phyloP scores from a whole-genome alignment of 2,113 vertebrate species.

The Tragelaphus buxtoni region DNA sequence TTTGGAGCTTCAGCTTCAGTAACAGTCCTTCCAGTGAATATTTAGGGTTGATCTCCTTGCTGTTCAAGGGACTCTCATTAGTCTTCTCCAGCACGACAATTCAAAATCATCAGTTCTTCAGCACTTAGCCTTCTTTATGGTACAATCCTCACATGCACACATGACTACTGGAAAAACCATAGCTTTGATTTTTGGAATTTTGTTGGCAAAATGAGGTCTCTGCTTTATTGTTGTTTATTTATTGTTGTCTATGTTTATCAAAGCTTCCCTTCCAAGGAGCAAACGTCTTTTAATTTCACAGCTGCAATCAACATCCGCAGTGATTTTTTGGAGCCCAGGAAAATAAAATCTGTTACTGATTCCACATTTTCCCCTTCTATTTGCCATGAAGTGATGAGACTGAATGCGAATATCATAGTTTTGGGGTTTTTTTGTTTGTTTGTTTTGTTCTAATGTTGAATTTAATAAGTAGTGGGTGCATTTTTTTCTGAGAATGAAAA shows the following conservation, averaged over 20 bases:
- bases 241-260: not conserved
- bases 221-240: not conserved
- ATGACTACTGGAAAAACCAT: not conserved
- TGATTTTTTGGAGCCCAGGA: not conserved
- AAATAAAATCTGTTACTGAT: not conserved
- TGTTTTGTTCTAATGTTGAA: not conserved
- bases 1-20: not conserved
- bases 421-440: not conserved
- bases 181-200: not conserved
- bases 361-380: not conserved
- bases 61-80: not conserved
- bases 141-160: not conserved
- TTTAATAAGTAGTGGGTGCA: not conserved
- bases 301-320: not conserved
- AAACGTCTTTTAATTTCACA: not conserved
- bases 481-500: not conserved
- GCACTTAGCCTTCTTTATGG: not conserved
- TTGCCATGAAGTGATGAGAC: not conserved
- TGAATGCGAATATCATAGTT: accelerated
- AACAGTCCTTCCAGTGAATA: not conserved
- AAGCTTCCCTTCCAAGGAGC: not conserved
- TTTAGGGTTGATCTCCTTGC: not conserved
- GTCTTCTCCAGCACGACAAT: not conserved
- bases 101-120: not conserved
- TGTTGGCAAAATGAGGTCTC: not conserved